Evolutionary conservation across 2,797 vertebrate genomes (phyloP).

Genomic region (Alfaro cultratus): DNA sequence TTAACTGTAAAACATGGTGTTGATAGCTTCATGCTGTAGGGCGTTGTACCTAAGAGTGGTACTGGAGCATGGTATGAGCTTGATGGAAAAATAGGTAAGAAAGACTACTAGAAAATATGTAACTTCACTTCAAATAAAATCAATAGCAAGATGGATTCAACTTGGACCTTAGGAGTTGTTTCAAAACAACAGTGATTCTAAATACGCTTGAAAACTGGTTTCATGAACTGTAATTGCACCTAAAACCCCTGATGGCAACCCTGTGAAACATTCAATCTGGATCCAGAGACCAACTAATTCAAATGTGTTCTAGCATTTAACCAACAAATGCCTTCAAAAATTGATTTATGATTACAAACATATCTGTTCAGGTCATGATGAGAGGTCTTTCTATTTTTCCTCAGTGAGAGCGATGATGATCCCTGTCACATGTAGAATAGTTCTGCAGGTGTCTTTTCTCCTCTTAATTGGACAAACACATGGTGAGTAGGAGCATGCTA

Average conservation of each 20-base stretch:
- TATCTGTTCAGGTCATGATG: not conserved
- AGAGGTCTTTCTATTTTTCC: slow-evolving; percentile 30
- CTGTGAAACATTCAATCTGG: not conserved
- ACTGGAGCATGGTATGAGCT: not conserved
- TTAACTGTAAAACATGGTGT: not conserved
- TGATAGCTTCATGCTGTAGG: not conserved
- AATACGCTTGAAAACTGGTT: not conserved
- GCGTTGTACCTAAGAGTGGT: not conserved
- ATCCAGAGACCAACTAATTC: not conserved
- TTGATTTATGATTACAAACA: not conserved
- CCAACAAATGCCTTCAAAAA: not conserved
- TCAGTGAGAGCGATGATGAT: slow-evolving; percentile 70
- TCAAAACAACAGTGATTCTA: not conserved
- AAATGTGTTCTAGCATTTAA: not conserved
- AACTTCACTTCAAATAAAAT: not conserved
- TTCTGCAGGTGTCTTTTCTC: slow-evolving; percentile 73
- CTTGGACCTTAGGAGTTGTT: not conserved
- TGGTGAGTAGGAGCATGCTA: slow-evolving; percentile 69
- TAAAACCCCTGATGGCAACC: not conserved
- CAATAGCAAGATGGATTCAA: not conserved
- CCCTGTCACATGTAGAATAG: slow-evolving; percentile 53
- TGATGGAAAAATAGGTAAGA: not conserved
- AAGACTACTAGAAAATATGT: not conserved
- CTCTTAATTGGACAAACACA: slow-evolving; percentile 68
- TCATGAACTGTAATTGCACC: not conserved